phyloP scores from a whole-genome alignment of 2,113 vertebrate species.

The Suricata suricatta region DNA sequence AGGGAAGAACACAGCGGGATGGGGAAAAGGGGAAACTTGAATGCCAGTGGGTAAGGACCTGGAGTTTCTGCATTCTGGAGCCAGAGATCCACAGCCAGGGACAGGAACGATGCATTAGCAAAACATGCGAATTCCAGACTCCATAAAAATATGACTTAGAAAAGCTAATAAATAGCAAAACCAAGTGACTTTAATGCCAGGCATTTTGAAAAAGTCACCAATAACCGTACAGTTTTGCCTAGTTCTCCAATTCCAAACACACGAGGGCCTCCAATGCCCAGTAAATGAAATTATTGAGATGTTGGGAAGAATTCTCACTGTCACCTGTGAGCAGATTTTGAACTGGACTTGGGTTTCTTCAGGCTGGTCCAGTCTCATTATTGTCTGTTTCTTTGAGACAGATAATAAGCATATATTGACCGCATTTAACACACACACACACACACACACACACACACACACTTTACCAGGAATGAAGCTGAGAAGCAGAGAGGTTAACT shows the following conservation, averaged over 20 bases:
- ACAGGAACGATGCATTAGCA: neutral
- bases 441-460: neutral
- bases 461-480: neutral
- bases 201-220: neutral
- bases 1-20: neutral
- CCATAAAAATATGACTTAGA: neutral
- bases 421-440: neutral
- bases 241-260: neutral
- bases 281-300: neutral
- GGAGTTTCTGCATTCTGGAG: neutral
- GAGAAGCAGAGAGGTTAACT: neutral
- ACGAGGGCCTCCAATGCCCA: neutral
- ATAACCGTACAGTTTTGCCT: neutral
- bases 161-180: neutral
- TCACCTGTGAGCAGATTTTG: neutral
- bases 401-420: neutral
- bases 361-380: neutral
- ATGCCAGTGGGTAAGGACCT: neutral
- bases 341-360: neutral
- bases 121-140: neutral
- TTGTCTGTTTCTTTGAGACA: neutral
- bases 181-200: neutral
- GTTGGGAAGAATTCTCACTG: neutral
- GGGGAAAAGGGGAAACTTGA: neutral
- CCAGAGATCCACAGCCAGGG: neutral